These are phyloP conservation scores for Cyclopterus lumpus DNA, from an alignment of 2,797 vertebrate genomes.

Conservation along the genomic window DNA sequence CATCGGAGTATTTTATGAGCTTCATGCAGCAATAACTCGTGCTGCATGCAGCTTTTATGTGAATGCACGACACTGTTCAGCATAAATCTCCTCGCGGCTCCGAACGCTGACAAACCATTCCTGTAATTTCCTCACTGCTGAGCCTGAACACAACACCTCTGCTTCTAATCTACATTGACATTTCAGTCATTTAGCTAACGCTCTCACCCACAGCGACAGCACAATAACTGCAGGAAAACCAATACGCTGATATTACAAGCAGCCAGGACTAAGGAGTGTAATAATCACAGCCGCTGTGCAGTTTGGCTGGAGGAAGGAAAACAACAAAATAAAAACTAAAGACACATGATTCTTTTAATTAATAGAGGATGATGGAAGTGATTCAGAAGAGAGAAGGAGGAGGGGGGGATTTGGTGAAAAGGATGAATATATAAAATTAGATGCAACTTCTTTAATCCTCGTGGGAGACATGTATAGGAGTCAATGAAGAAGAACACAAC, in stretches of 20 bases:
- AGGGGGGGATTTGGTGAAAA: not conserved
- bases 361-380: slow-evolving; percentile 16
- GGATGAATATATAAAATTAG: slow-evolving; percentile 29
- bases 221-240: slow-evolving; percentile 52
- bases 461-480: not conserved
- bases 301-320: slow-evolving; percentile 14
- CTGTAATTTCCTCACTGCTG: slow-evolving; percentile 33
- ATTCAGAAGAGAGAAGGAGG: slow-evolving; percentile 6
- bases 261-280: slow-evolving; percentile 44
- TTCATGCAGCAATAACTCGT: not conserved
- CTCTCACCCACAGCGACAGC: slow-evolving; percentile 47
- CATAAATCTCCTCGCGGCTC: slow-evolving; percentile 18
- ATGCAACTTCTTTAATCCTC: slow-evolving; percentile 20
- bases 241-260: slow-evolving; percentile 46
- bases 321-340: slow-evolving; percentile 10
- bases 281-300: slow-evolving; percentile 48
- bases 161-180: slow-evolving; percentile 50
- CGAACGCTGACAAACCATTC: slow-evolving; percentile 27
- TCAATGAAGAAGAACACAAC: not conserved
- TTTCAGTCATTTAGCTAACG: slow-evolving; percentile 53
- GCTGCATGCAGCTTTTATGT: not conserved
- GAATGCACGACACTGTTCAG: not conserved
- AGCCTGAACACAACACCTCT: slow-evolving; percentile 30
- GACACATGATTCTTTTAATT: too few species aligned
- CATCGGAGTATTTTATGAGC: slow-evolving; percentile 6